Evolutionary conservation across 2,797 vertebrate genomes (phyloP).

Genomic region (Sebastes vulpes): DNA sequence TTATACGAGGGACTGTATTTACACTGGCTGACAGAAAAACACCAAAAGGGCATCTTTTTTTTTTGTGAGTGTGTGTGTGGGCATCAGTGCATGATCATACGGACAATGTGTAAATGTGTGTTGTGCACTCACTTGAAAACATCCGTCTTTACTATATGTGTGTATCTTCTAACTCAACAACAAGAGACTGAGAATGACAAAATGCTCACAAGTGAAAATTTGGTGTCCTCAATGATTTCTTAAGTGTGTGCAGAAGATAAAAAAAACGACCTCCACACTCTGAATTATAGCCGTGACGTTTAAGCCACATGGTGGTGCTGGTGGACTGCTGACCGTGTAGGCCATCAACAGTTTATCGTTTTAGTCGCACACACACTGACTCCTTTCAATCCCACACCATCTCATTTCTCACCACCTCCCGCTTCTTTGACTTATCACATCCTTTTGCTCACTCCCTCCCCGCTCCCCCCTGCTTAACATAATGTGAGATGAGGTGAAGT

Average conservation of each 20-base stretch:
- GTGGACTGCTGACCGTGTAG: slow-evolving; percentile 68
- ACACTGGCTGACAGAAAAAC: neutral
- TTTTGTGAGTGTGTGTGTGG: neutral
- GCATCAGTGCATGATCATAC: neutral
- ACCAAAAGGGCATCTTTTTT: neutral
- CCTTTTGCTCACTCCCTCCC: slow-evolving; percentile 45
- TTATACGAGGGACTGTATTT: neutral
- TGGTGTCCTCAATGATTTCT: slow-evolving; percentile 4
- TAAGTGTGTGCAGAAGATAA: slow-evolving; percentile 10
- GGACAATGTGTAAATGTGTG: neutral
- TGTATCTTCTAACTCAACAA: neutral
- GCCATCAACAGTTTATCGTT: slow-evolving; percentile 34
- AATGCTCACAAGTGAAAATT: neutral
- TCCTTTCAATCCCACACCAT: slow-evolving; percentile 55
- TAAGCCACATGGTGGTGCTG: slow-evolving; percentile 85
- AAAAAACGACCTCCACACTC: neutral
- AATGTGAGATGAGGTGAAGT: slow-evolving; percentile 83
- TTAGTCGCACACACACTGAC: slow-evolving; percentile 42
- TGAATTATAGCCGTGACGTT: neutral
- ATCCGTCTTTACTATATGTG: neutral
- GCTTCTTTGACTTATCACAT: slow-evolving; percentile 69
- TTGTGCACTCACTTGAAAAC: neutral
- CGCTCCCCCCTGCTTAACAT: slow-evolving; percentile 67
- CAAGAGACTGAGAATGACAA: neutral
- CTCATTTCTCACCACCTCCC: slow-evolving; percentile 55